Evolutionary conservation across 2,888 invertebrate genomes (phyloP).

Genomic region (Noctua janthe): DNA sequence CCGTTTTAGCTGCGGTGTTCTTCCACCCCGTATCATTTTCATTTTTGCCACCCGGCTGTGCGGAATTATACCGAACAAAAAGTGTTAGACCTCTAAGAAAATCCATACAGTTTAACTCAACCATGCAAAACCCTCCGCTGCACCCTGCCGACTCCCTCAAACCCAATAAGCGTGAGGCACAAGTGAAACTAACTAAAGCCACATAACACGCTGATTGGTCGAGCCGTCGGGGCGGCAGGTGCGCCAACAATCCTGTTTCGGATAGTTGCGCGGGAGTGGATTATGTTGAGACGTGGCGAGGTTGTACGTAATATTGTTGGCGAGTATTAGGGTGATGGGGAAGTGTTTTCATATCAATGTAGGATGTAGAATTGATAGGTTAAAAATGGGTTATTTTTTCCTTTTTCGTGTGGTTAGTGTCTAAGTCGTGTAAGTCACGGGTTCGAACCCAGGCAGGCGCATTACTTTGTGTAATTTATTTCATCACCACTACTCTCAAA

Average conservation of each 20-base stretch:
- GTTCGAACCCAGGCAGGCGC: no score
- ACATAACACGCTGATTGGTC: slow-evolving; percentile 50
- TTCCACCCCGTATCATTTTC: no score
- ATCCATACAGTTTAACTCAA: background rate
- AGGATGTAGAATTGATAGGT: background rate
- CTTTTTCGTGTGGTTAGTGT: background rate
- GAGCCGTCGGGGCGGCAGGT: slow-evolving; percentile 58
- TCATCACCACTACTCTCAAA: no score
- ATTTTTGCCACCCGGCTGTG: no score
- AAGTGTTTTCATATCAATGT: background rate
- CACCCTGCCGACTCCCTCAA: slow-evolving; percentile 20
- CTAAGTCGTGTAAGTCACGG: no score
- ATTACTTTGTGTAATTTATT: no score
- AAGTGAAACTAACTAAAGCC: slow-evolving; percentile 63
- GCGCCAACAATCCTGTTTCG: slow-evolving; percentile 64
- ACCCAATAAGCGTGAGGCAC: slow-evolving; percentile 28
- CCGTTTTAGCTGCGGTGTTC: no score
- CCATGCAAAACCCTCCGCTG: background rate
- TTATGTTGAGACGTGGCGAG: slow-evolving; percentile 27
- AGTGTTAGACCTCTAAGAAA: background rate
- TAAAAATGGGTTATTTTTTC: background rate
- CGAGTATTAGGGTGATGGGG: slow-evolving; percentile 4
- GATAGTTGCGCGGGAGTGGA: slow-evolving; percentile 63
- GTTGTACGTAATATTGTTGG: slow-evolving; percentile 50
- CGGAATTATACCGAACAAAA: background rate